Evolutionary conservation across 2,113 vertebrate genomes (phyloP), one percentile per base, ranked within the genome.

Genomic region (Myanophis thanlyinensis): DNA sequence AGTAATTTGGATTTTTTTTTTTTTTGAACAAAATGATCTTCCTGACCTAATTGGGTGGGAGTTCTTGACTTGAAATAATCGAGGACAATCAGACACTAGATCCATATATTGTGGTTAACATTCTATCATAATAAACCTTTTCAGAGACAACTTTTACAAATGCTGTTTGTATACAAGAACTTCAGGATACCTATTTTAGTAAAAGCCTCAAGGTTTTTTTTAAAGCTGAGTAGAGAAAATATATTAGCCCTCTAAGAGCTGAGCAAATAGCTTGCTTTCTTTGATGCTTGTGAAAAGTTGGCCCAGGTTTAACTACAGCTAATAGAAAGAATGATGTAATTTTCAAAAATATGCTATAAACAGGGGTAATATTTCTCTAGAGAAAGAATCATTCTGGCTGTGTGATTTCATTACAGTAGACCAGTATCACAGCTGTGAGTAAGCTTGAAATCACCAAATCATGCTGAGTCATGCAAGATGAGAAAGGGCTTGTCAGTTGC

Each of bases 401-500:
- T 67, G 47, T 85, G 47, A 89, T 56, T 52, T 47, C 40, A 56
- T 91, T 86, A 86, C 91, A 93, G 59, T 49, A 92, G 92, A 87
- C 2, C 89, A 88, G 54, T 30, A 15, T 52, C 93, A 87, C 73
- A 47, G 12, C n/a, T 1, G 35, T 53, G 91, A 89, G 48, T 27
- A 90, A 91, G 51, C 87, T 59, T 91, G 94, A 85, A 47, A 40
- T 53, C 90, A 93, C 53, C 92, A 90, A 47, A 12, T 85, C 48
- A 23, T 90, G 89, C 95, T 93, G 88, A 91, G 93, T 94, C 91
- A 92, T 94, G 89, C 0, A 20, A 93, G 92, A 91, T 87, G 91
- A 90, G 94, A 95, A 89, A 85, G 87, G 92, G 91, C 93, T 92
- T 94, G 56, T 90, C 40, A 54, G 20, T 95, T 89, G 47, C 94